Base-by-base conservation (phyloP, 2,113 vertebrate species). In the Rhipidura dahli region DNA sequence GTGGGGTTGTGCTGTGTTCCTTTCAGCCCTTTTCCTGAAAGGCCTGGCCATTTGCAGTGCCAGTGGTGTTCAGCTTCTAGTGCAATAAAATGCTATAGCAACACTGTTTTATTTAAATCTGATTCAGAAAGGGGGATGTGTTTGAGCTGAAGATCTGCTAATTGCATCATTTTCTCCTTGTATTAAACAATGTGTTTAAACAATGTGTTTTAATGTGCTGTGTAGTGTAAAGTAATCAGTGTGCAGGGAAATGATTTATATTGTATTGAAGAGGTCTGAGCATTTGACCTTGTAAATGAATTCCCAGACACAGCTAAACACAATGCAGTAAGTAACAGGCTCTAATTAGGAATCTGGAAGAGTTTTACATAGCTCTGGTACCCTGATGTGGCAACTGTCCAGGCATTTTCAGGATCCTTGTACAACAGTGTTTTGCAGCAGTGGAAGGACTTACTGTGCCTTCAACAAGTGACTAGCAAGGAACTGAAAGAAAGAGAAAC, bases 281-380 rank as follows among this genome's bases (percentile, higher is more conserved):
- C 26, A 16, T 63, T 86, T 94, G 92, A 93, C 75, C 88, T 88
- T n/a, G 51, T 86, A 83, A 93, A 49, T 68, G 12, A 86, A 78
- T 92, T 96, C 56, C 56, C 47, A 68, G 90, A 87, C 56, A 68
- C 51, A 68, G 64, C 63, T 59, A 37, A 95, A 88, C 40, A 61
- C 37, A 56, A 40, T 68, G 51, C 20, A 69, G 12, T 70, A 71
- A 78, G 68, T 83, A 88, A 83, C 30, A 42, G 71, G 31, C 75
- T 93, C 26, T 78, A 94, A 92, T 91, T 91, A 64, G 60, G 68
- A 73, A 66, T 54, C 79, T 61, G 87, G 53, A 92, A 92, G 54
- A 31, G 23, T 24, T 70, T 28, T 12, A 10, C 42, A 30, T 64
- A 35, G 26, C 83, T 94, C 79, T 78, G 42, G 33, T 88, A 88